Evolutionary conservation across 2,888 invertebrate species (phyloP).

Genomic region (Cerastis rubricosa): DNA sequence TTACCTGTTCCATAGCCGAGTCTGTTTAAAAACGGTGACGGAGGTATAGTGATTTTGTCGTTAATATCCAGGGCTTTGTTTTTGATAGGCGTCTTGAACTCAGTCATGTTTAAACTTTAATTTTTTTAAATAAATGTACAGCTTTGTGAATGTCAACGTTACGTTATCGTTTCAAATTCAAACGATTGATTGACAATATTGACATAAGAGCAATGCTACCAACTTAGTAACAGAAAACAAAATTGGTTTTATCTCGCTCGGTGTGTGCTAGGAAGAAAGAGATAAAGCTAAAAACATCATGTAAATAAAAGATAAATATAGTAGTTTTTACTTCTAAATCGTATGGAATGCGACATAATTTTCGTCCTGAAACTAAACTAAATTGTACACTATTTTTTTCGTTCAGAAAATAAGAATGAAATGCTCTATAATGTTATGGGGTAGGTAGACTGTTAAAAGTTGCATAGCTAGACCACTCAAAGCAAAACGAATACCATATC

Average conservation of each 20-base stretch:
- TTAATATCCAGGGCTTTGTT: slow-evolving; percentile 69
- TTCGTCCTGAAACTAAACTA: slow-evolving; percentile 19
- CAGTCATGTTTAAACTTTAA: slow-evolving; percentile 74
- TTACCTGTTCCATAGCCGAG: slow-evolving; percentile 95
- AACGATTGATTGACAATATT: neutral
- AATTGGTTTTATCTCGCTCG: neutral
- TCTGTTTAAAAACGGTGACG: slow-evolving; percentile 93
- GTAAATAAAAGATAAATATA: neutral
- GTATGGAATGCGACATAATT: neutral
- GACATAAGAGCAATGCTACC: slow-evolving; percentile 24
- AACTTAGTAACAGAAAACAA: neutral
- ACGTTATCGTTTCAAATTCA: slow-evolving; percentile 2
- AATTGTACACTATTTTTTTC: neutral
- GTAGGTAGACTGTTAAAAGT: neutral
- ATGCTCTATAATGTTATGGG: neutral
- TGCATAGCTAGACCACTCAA: too few species aligned
- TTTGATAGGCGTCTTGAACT: slow-evolving; percentile 86
- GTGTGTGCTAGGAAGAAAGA: neutral
- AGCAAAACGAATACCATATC: too few species aligned
- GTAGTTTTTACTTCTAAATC: rapidly evolving
- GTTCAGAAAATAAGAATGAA: neutral
- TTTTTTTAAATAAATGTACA: neutral
- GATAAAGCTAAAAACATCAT: neutral
- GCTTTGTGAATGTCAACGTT: neutral
- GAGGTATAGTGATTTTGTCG: slow-evolving; percentile 91